These are phyloP conservation scores for Megalops atlanticus DNA, from an alignment of 2,113 vertebrate species.

Conservation along the genomic window DNA sequence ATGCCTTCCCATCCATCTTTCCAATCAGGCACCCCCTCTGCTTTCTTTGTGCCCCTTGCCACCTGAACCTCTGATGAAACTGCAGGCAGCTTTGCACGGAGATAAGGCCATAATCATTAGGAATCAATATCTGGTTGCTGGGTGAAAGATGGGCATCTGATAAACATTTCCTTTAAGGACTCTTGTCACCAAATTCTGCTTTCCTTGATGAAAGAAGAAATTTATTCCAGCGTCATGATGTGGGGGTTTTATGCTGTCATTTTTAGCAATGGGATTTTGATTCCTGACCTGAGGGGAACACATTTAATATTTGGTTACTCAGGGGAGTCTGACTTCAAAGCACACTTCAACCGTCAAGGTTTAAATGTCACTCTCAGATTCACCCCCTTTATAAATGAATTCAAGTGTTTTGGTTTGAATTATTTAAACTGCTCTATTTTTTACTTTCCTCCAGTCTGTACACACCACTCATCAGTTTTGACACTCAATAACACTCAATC, in stretches of 20 bases:
- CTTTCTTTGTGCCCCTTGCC: neutral
- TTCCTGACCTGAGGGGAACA: neutral
- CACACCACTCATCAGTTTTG: neutral
- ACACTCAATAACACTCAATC: no score
- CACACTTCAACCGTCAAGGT: neutral
- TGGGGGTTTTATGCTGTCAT: neutral
- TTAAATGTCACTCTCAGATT: neutral
- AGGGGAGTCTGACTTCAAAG: neutral
- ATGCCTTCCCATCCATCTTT: neutral
- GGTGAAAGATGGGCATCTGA: neutral
- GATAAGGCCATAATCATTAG: neutral
- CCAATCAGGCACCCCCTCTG: neutral
- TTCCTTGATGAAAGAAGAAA: slow-evolving; percentile 9
- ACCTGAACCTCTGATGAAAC: neutral
- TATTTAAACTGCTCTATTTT: no score
- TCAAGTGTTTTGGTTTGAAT: neutral
- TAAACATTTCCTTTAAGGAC: neutral
- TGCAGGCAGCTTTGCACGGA: neutral
- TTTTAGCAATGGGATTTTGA: neutral
- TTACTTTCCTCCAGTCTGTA: neutral
- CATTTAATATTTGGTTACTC: neutral
- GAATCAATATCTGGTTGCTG: neutral
- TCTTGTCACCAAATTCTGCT: neutral
- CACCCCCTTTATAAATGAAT: neutral
- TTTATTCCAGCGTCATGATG: neutral